Base-by-base conservation (phyloP, 2,113 vertebrate species). In the Sapayoa aenigma region DNA sequence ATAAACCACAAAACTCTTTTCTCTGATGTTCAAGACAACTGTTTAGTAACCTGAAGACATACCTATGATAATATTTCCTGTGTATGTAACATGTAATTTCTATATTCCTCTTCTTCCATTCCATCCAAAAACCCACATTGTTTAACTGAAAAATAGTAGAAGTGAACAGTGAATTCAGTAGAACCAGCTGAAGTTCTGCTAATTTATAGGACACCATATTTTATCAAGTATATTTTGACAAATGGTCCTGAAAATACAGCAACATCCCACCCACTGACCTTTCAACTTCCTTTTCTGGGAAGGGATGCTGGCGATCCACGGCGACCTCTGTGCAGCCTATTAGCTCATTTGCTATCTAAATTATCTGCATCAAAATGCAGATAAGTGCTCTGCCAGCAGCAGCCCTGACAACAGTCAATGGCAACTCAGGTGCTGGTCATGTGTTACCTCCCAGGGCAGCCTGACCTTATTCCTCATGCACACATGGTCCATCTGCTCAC, bases 111-210 rank as follows among this genome's bases (percentile, higher is more conserved):
- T 56, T 39, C 37, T 69, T 85, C 25, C 21, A 56, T 56, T 60
- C 31, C 19, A 71, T 37, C 28, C 47, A 24, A 49, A 78, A 50
- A 33, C 2, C 2, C 1, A 5, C 15, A 20, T 0, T 11, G 24
- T 37, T 90, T 71, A 39, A 53, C 52, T 59, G 31, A 78, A 79
- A 84, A 66, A 7, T 5, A 2, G 21, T 3, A 52, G 33, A 84
- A 67, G 11, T 4, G 1, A 91, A 67, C 47, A 21, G n/a, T 37
- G 39, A 25, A 84, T 52, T 74, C 65, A 82, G 13, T 22, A 22
- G 52, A 81, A 86, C 7, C 60, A 66, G 11, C 7, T 37, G 19
- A 8, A 81, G 11, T 60, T 78, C 22, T 74, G 27, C 4, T 52
- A 16, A 58, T 42, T 52, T 35, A 53, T 3, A 35, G n/a, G 24